Percentiles rank a stretch among this genome's conserved stretches.
These are phyloP conservation scores for Amiota minor DNA, from an alignment of 2,888 invertebrate species.

Conservation along the genomic window DNA sequence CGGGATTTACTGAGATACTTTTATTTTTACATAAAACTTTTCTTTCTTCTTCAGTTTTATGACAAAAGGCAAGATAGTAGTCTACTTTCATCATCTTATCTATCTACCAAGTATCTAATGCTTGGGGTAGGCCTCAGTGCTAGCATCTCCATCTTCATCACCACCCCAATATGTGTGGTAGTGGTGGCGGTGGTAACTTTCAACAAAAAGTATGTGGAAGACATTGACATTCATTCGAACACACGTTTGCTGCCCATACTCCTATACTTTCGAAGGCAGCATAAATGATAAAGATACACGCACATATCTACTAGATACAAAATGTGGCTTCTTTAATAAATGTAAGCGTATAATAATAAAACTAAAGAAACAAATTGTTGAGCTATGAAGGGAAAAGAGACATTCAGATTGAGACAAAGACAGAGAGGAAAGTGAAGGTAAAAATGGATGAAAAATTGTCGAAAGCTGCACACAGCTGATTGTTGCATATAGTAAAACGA, in stretches of 20 bases:
- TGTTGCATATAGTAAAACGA: not conserved
- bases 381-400: too few relatives aligned
- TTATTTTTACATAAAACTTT: not conserved
- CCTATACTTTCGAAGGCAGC: too few relatives aligned
- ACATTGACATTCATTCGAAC: conserved; percentile 22
- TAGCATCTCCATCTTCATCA: too few relatives aligned
- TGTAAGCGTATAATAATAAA: not conserved
- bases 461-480: conserved; percentile 28
- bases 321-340: conserved; percentile 11
- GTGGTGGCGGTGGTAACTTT: conserved; percentile 6
- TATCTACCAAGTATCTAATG: conserved; percentile 15
- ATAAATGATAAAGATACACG: not conserved
- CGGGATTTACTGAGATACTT: conserved; percentile 26
- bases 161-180: not conserved
- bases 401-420: not conserved
- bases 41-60: conserved; percentile 11
- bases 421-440: not conserved
- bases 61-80: not conserved
- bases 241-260: not conserved
- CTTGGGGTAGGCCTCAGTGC: conserved; percentile 29
- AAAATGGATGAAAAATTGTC: conserved; percentile 1
- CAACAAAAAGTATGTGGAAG: not conserved
- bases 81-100: too few relatives aligned
- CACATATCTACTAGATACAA: conserved; percentile 2
- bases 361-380: not conserved